phyloP scores from a whole-genome alignment of 37 sponge, comb jelly and placozoan species.

The Aplysina aerophoba region DNA sequence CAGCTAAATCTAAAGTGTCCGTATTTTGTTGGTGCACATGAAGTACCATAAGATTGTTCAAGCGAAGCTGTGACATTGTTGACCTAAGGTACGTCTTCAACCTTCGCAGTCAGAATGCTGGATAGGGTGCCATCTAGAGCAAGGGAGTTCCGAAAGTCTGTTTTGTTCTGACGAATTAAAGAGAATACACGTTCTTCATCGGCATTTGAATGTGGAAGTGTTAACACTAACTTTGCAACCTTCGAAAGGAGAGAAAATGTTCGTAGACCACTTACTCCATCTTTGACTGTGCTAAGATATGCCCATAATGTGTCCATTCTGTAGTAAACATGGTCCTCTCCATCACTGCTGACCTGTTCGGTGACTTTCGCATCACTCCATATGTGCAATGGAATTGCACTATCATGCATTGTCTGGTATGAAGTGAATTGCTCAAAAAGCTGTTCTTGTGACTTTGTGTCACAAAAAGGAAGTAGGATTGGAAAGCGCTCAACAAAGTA shows the following conservation, averaged over 20 bases:
- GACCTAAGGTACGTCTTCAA: conserved; percentile 55
- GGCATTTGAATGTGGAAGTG: conserved; percentile 38
- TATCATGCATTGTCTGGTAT: conserved; percentile 47
- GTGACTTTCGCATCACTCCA: not conserved
- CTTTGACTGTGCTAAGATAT: not conserved
- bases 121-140: conserved; percentile 8
- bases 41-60: conserved; percentile 56
- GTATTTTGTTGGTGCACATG: conserved; percentile 48
- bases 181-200: conserved; percentile 38
- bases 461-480: not conserved
- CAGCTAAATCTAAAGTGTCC: conserved; percentile 39
- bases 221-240: conserved; percentile 12
- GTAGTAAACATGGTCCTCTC: not conserved
- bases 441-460: not conserved
- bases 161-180: conserved; percentile 42
- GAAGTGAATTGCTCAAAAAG: not conserved
- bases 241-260: not conserved
- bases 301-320: conserved; percentile 21
- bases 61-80: conserved; percentile 54
- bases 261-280: not conserved
- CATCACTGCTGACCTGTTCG: not conserved
- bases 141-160: conserved; percentile 7
- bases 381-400: conserved; percentile 48
- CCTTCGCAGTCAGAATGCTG: conserved; percentile 1
- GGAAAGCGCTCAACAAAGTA: conserved; percentile 34